phyloP scores from a whole-genome alignment of 1,140 invertebrate species.

The Tetramorium alpestre region DNA sequence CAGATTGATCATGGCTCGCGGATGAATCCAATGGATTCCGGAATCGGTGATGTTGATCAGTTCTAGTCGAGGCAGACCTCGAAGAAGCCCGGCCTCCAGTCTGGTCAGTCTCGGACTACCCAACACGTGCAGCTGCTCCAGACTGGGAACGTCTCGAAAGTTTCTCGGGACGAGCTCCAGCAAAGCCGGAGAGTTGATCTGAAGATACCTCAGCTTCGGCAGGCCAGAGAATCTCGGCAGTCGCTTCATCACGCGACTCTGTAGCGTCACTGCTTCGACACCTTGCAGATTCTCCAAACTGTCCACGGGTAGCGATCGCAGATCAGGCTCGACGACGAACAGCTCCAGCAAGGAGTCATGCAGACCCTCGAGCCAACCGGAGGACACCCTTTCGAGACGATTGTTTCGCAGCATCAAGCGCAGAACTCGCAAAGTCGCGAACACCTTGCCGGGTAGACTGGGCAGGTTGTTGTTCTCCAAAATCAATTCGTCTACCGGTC shows the following conservation, averaged over 20 bases:
- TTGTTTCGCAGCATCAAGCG: slow-evolving; percentile 94
- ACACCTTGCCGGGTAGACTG: slow-evolving; percentile 91
- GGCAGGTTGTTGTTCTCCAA: slow-evolving; percentile 94
- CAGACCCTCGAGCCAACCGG: slow-evolving; percentile 92
- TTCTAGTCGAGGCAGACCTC: slow-evolving; percentile 90
- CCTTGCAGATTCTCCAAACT: slow-evolving; percentile 91
- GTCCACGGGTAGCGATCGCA: slow-evolving; percentile 91
- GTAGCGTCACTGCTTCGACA: slow-evolving; percentile 93
- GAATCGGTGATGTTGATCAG: slow-evolving; percentile 92
- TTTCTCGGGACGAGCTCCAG: slow-evolving; percentile 90
- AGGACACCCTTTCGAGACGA: slow-evolving; percentile 92
- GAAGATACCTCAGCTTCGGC: slow-evolving; percentile 87
- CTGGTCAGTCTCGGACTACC: slow-evolving; percentile 88
- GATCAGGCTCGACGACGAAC: slow-evolving; percentile 93
- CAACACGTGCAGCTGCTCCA: slow-evolving; percentile 92
- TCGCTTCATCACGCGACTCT: slow-evolving; percentile 90
- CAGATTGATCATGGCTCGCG: slow-evolving; percentile 90
- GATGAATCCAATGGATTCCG: slow-evolving; percentile 92
- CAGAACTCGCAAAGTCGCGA: slow-evolving; percentile 90
- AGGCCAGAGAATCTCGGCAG: slow-evolving; percentile 89
- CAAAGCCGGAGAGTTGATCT: slow-evolving; percentile 89
- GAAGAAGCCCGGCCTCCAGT: slow-evolving; percentile 91
- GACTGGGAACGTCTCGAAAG: slow-evolving; percentile 90
- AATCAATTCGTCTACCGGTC: slow-evolving; percentile 93
- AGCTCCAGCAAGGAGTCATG: slow-evolving; percentile 92